Evolutionary conservation across 2,888 invertebrate genomes (phyloP).

Genomic region (Oeneis ivallda): DNA sequence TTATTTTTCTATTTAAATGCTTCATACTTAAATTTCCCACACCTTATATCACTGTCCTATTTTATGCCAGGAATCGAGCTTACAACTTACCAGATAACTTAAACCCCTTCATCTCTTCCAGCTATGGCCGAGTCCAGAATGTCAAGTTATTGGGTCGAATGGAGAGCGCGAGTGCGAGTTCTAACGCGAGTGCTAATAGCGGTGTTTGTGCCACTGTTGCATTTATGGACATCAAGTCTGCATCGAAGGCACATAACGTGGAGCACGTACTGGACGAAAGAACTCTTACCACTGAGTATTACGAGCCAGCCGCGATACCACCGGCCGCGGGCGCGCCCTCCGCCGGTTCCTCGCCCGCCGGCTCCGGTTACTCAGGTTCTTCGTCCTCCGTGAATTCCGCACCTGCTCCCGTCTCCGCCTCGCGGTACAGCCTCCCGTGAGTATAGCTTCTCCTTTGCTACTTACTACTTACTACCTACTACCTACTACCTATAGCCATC

Average conservation of each 20-base stretch:
- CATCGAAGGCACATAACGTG: slow-evolving; percentile 95
- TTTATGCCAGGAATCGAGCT: background rate
- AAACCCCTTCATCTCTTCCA: slow-evolving; percentile 70
- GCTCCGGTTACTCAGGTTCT: slow-evolving; percentile 84
- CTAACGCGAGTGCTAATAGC: slow-evolving; percentile 79
- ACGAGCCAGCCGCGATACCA: slow-evolving; percentile 91
- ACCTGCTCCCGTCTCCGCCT: slow-evolving; percentile 63
- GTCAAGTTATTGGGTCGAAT: slow-evolving; percentile 92
- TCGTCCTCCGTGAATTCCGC: slow-evolving; percentile 82
- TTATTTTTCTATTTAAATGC: slow-evolving; percentile 6
- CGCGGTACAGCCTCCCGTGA: slow-evolving; percentile 77
- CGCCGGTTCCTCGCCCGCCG: slow-evolving; percentile 79
- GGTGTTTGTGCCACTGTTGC: slow-evolving; percentile 94
- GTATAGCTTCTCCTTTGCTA: slow-evolving; percentile 52
- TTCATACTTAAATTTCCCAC: slow-evolving; percentile 18
- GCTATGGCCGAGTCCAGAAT: slow-evolving; percentile 99
- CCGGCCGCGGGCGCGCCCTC: slow-evolving; percentile 81
- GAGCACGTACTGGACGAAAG: slow-evolving; percentile 94
- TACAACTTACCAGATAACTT: slow-evolving; percentile 8
- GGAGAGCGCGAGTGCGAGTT: slow-evolving; percentile 78
- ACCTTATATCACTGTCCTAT: slow-evolving; percentile 9
- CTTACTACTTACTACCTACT: background rate
- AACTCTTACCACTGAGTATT: slow-evolving; percentile 94
- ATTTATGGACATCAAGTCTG: slow-evolving; percentile 98
- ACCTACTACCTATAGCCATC: too few species aligned